A percentile compares a stretch with the other conserved stretches of the same genome.
These are phyloP conservation scores for Hormaphis cornu DNA, from an alignment of 1,140 invertebrate species.

Conservation along the genomic window DNA sequence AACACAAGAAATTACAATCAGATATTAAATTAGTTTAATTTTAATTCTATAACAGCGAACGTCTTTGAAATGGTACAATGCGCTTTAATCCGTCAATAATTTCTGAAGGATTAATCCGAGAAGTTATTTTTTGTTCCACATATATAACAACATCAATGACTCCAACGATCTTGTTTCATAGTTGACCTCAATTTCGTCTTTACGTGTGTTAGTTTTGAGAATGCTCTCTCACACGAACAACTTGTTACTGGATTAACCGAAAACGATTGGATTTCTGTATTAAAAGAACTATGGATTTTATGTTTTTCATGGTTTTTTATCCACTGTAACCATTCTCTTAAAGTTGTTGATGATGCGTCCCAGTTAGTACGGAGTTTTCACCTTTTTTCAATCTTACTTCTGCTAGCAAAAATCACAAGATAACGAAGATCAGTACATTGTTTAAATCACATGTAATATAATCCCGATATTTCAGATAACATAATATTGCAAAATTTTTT, in stretches of 20 bases:
- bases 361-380: too few species aligned
- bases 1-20: neutral
- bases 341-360: too few species aligned
- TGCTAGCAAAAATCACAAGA: too few species aligned
- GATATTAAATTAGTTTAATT: neutral
- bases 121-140: neutral
- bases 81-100: conserved; percentile 1
- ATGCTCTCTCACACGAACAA: neutral
- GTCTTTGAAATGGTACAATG: neutral
- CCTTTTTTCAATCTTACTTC: too few species aligned
- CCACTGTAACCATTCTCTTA: too few species aligned
- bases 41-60: neutral
- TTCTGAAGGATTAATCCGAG: neutral
- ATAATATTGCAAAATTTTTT: too few species aligned
- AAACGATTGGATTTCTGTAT: neutral
- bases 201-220: neutral
- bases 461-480: too few species aligned
- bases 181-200: conserved; percentile 3
- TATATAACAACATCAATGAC: neutral
- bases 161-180: neutral
- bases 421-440: too few species aligned
- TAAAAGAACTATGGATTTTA: neutral
- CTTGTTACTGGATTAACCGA: neutral
- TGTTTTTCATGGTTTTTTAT: neutral
- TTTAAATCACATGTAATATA: too few species aligned